These are phyloP conservation scores for Erpobdella octoculata DNA, from an alignment of 2,888 invertebrate genomes.

Conservation along the genomic window DNA sequence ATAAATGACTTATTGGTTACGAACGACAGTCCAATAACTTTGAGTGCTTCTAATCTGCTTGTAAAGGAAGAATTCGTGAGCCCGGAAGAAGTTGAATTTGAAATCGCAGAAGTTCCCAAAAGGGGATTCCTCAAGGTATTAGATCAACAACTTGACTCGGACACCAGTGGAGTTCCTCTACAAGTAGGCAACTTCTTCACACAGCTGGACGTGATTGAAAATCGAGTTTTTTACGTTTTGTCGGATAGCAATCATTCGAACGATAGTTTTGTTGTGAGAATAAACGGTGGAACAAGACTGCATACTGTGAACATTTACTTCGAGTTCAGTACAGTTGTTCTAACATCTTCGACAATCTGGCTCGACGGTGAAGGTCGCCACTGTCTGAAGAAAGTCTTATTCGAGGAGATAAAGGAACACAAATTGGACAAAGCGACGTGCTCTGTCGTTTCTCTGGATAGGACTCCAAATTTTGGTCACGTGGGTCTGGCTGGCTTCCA, in stretches of 20 bases:
- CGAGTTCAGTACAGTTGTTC: neutral
- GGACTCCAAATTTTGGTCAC: neutral
- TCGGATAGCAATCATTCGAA: neutral
- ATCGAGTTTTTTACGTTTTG: conserved; percentile 15
- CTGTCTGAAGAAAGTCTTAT: neutral
- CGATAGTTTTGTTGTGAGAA: conserved; percentile 16
- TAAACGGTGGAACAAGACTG: neutral
- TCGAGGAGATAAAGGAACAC: neutral
- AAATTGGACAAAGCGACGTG: neutral
- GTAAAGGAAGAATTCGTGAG: neutral
- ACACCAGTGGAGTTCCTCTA: neutral
- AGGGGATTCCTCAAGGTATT: conserved; percentile 17
- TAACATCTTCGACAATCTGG: neutral
- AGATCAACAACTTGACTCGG: conserved; percentile 8
- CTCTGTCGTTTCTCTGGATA: neutral
- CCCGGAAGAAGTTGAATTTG: conserved; percentile 18
- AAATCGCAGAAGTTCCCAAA: neutral
- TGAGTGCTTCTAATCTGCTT: neutral
- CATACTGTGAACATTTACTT: neutral
- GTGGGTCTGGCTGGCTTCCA: neutral
- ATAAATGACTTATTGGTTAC: neutral
- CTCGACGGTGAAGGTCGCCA: neutral
- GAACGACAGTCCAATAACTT: neutral
- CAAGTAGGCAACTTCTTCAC: conserved; percentile 10
- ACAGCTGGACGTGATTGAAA: conserved; percentile 3